Base-by-base conservation (phyloP, 2,113 vertebrate genomes). In the Indicator indicator region DNA sequence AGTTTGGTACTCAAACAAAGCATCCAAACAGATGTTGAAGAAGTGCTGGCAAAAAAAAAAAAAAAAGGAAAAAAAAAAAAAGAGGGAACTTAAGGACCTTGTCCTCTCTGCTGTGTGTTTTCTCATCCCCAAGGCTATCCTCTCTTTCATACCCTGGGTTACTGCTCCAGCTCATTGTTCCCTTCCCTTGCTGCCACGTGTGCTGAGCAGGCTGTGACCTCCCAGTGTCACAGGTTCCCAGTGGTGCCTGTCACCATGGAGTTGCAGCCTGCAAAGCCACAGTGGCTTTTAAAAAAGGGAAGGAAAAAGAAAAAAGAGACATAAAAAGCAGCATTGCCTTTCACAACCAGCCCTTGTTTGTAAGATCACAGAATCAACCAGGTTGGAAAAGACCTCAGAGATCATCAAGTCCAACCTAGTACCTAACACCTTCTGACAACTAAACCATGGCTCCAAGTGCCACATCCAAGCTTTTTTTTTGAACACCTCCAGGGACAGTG, bases 201-300 rank as follows among this genome's bases (percentile, higher is more conserved):
- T 38, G 38, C 81, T 4, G 13, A 18, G 63, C 62, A 3, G 48
- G 76, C 84, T 73, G 72, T 86, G 94, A 82, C 89, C 90, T 1
- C 2, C 3, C 10, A 1, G 58, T 79, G 91, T 81, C 88, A 68
- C 44, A 2, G 84, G 91, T 70, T 88, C 33, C 83, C 2, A 3
- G 46, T 10, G 33, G 48, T 70, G 77, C 44, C 74, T 79, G 95
- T 94, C 95, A 79, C 93, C 95, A 75, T 91, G 95, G 91, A 93
- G 81, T n/a, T 89, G 55, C 58, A 21, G 38, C 44, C 80, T 68
- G 75, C 12, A 5, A 67, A 70, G 70, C 9, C 2, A 60, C 2
- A 42, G 64, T 42, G 30, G 26, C 28, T 6, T 44, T 72, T 15
- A 11, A 17, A 19, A 20, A 21, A 32, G 40, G 20, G 9, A 28